Percentiles rank a stretch among this genome's conserved stretches.
Evolutionary conservation across 2,797 vertebrate genomes (phyloP).

Genomic region (Mastacembelus armatus): DNA sequence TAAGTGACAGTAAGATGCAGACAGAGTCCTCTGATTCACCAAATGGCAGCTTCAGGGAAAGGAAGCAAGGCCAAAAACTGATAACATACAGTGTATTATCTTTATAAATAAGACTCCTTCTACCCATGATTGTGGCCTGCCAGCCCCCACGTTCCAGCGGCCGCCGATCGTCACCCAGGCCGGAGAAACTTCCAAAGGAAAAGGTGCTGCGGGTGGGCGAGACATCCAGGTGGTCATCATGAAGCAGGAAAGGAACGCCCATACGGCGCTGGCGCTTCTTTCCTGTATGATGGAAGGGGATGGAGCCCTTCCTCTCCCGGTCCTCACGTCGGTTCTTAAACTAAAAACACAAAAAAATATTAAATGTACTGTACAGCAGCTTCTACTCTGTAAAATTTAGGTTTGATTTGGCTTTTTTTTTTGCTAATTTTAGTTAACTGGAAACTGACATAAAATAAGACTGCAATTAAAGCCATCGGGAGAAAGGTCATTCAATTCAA

Average conservation of each 20-base stretch:
- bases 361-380: no score
- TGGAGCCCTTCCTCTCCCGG: slow-evolving; percentile 96
- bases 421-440: no score
- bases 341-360: slow-evolving; percentile 67
- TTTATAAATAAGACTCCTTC: background rate
- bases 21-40: slow-evolving; percentile 53
- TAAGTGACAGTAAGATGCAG: slow-evolving; percentile 28
- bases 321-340: slow-evolving; percentile 97
- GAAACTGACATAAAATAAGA: no score
- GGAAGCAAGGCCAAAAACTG: slow-evolving; percentile 5
- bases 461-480: no score
- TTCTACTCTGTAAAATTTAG: no score
- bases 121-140: slow-evolving; percentile 98
- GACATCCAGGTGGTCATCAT: slow-evolving; percentile 96
- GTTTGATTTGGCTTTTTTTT: no score
- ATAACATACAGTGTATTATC: slow-evolving; percentile 7
- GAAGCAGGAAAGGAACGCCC: slow-evolving; percentile 95
- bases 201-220: slow-evolving; percentile 98
- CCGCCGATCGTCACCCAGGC: slow-evolving; percentile 94
- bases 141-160: slow-evolving; percentile 93
- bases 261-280: slow-evolving; percentile 96
- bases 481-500: no score
- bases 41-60: slow-evolving; percentile 6
- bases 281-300: slow-evolving; percentile 93
- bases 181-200: slow-evolving; percentile 97